phyloP scores from a whole-genome alignment of 2,113 vertebrate genomes.

The Menidia beryllina region DNA sequence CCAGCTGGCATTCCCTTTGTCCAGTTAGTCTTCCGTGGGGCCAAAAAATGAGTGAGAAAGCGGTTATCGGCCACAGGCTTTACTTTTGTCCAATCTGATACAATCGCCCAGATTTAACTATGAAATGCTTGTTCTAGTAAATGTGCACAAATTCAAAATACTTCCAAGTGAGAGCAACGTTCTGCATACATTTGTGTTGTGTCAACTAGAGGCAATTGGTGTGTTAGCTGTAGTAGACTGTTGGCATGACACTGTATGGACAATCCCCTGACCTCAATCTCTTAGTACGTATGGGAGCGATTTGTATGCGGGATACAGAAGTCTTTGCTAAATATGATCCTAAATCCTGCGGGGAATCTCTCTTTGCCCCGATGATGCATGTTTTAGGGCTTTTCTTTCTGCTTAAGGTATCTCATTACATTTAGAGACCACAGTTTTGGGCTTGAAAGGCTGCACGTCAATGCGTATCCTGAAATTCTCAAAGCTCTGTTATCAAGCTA shows the following conservation, averaged over 20 bases:
- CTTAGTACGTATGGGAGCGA: conserved; percentile 8
- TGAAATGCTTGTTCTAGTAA: conserved; percentile 1
- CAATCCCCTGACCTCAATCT: conserved; percentile 51
- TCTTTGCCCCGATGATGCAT: neutral
- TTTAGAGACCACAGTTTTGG: neutral
- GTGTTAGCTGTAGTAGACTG: neutral
- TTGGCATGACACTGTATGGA: conserved; percentile 35
- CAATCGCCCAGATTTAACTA: neutral
- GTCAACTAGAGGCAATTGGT: neutral
- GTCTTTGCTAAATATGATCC: conserved; percentile 6
- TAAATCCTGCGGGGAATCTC: neutral
- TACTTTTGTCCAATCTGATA: conserved; percentile 13
- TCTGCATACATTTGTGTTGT: conserved; percentile 1
- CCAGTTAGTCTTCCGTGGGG: too few relatives aligned
- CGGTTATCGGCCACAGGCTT: conserved; percentile 37
- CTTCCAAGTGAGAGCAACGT: neutral
- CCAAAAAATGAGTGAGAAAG: conserved; percentile 11
- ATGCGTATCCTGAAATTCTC: too few relatives aligned
- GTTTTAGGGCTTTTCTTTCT: neutral
- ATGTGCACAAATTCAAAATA: neutral
- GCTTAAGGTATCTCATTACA: neutral
- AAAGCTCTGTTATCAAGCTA: too few relatives aligned
- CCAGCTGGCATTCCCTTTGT: too few relatives aligned
- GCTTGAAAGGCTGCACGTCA: neutral
- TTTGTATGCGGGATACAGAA: conserved; percentile 1